Evolutionary conservation across 37 sponge, comb jelly and placozoan species (phyloP), one percentile per base, ranked within the genome.

Genomic region (Spongilla lacustris): DNA sequence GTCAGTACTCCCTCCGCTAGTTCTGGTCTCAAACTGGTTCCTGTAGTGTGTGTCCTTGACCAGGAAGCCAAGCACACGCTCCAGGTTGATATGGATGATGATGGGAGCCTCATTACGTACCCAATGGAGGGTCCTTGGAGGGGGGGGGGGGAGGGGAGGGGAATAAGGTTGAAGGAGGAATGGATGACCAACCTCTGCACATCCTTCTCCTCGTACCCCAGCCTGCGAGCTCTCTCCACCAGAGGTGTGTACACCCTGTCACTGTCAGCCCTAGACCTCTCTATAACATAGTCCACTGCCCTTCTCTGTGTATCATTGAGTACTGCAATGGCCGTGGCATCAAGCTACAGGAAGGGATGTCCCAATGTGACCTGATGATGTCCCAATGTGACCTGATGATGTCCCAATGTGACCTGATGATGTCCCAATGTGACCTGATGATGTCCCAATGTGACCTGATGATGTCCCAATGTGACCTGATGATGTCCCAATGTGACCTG

Each of bases 1-100:
- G 79, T 92, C 83, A 25, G 77, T 48, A 23, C 80, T 69, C 33
- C 93, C 93, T 22, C 83, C 35, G 6, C 93, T 85, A 26, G 86
- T 81, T 50, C 86, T 75, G 6, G 78, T 81, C 83, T 93, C 93
- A 86, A 93, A 93, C 22, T 82, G 83, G 80, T 93, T 93, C 23
- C 93, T 76, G 50, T 93, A 93, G 80, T 93, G 93, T 67, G 90
- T 93, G 86, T 93, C 93, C 38, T 81, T 73, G 13, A 85, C 77
- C 35, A 93, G 87, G 76, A 80, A 82, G 35, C 36, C 22, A 66
- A 93, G 83, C 0, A 76, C 89, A 25, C 75, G 21, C 75, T 89
- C 89, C 19, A 93, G 76, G 75, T 93, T 76, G 30, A 93, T 27
- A 34, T 93, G 93, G 26, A 93, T 89, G n/a, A 93, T 93, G 49